These are phyloP conservation scores for Cyprinus carpio DNA, from an alignment of 2,113 vertebrate genomes.

Conservation along the genomic window DNA sequence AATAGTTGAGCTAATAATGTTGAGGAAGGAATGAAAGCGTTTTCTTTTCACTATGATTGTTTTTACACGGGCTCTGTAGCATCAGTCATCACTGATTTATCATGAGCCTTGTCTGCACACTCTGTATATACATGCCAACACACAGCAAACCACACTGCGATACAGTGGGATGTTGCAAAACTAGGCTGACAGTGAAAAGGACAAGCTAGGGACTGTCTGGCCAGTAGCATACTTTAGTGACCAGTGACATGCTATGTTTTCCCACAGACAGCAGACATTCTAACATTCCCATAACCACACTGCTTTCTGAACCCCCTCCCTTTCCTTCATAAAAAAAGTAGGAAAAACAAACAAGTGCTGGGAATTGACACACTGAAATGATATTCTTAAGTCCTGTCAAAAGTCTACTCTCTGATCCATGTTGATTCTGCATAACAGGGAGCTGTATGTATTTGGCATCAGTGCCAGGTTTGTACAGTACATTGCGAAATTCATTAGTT, in stretches of 20 bases:
- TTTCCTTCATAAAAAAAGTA: constrained; percentile 65
- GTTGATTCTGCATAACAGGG: background rate
- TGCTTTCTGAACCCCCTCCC: constrained; percentile 64
- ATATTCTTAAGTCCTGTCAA: constrained; percentile 23
- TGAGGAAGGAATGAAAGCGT: background rate
- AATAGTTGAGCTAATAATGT: constrained; percentile 13
- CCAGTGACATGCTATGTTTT: constrained; percentile 65
- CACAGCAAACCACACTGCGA: background rate
- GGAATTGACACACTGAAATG: constrained; percentile 59
- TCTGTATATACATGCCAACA: constrained; percentile 4
- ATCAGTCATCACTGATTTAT: constrained; percentile 29
- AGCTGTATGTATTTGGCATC: constrained; percentile 23
- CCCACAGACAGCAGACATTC: constrained; percentile 73
- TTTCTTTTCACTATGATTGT: constrained; percentile 5
- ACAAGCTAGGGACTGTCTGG: constrained; percentile 65
- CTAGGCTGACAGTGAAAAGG: constrained; percentile 65
- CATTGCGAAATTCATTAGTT: background rate
- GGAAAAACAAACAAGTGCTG: constrained; percentile 64
- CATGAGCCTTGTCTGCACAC: background rate
- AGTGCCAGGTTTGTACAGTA: background rate
- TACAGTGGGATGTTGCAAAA: constrained; percentile 59
- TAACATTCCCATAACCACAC: constrained; percentile 65
- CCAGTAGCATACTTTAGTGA: constrained; percentile 70
- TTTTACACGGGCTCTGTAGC: background rate
- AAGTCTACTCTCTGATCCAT: constrained; percentile 1